Evolutionary conservation across 2,113 vertebrate species (phyloP), one percentile per base, ranked within the genome.

Genomic region (Xiphorhynchus elegans): DNA sequence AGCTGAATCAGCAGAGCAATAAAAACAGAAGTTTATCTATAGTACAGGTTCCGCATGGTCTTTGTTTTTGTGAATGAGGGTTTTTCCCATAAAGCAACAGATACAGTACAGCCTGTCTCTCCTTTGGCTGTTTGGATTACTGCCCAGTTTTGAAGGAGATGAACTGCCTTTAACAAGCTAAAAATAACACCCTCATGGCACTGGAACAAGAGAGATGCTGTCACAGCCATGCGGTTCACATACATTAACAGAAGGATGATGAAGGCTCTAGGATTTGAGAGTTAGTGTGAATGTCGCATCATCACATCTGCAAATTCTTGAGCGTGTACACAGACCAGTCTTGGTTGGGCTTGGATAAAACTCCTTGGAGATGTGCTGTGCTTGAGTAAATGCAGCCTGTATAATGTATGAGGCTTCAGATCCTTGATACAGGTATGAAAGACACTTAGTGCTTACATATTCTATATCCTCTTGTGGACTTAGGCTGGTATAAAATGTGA

Each of bases 91-190:
- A 96, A 90, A 77, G 90, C 85, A 96, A 84, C 75, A 96, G 94
- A 96, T 96, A 90, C 42, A 87, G 95, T 94, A 88, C 96, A 96
- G 95, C 87, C 80, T 97, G 93, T 85, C 94, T 98, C 95, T 98
- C 80, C 81, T 97, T 97, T 76, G 87, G 93, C 93, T 97, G 94
- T 90, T 96, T 97, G 92, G 93, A 97, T 95, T 97, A 96, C 91
- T 97, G 97, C 95, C 96, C 95, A 39, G 93, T 94, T 97, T 95
- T 96, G 94, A 96, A 97, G 97, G 93, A 98, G 97, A 97, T 85
- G 58, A 96, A 88, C 93, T 94, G 95, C 94, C 93, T 96, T 96
- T 93, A 95, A 93, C 90, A 92, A 93, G 80, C 93, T 97, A 94
- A 96, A 97, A 97, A 96, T 95, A 96, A 88, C 86, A 92, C 89